These are phyloP conservation scores for Panthera tigris DNA, from an alignment of 2,113 vertebrate genomes.

Conservation along the genomic window DNA sequence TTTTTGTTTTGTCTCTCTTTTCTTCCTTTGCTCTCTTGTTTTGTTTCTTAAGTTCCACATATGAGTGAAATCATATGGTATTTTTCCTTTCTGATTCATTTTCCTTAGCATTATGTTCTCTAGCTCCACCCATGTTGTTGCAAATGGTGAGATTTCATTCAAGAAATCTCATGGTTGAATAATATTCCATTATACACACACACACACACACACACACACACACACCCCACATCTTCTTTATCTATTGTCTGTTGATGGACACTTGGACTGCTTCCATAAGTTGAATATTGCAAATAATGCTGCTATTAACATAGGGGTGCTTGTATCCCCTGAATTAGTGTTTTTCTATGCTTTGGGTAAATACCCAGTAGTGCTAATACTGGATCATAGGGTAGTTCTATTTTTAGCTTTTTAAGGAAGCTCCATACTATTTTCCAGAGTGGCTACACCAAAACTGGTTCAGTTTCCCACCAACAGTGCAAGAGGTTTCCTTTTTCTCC, in stretches of 20 bases:
- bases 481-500: neutral
- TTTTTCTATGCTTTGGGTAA: neutral
- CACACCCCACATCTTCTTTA: neutral
- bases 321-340: neutral
- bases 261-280: neutral
- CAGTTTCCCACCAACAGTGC: neutral
- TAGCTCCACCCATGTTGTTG: neutral
- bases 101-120: neutral
- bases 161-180: neutral
- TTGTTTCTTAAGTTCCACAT: neutral
- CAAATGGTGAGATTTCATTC: neutral
- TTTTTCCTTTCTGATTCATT: neutral
- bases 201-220: neutral
- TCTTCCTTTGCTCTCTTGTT: neutral
- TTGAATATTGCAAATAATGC: neutral
- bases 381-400: neutral
- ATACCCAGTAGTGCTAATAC: neutral
- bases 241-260: neutral
- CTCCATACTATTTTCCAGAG: neutral
- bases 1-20: neutral
- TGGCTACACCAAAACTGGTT: neutral
- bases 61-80: neutral
- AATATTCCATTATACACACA: neutral
- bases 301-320: neutral
- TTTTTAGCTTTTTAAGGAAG: neutral